Percentiles rank a stretch among this genome's conserved stretches.
Conservation (phyloP, 1,140 invertebrate species). For the Cherax destructor region DNA sequence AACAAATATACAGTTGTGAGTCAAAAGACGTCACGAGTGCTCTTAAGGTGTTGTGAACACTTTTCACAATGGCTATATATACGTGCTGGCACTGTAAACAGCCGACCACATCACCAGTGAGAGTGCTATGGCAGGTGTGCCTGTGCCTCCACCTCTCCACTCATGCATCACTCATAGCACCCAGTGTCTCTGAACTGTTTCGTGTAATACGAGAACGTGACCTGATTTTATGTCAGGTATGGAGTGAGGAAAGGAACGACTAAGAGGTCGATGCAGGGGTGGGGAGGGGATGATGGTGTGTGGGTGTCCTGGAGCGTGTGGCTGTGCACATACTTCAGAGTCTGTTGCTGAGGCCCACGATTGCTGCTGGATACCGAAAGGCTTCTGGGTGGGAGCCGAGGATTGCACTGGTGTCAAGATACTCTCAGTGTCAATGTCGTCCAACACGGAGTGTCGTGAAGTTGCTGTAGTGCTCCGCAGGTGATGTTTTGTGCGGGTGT, state of each 20-base stretch:
- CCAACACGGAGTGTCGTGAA: constrained; percentile 7
- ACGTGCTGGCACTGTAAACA: constrained; percentile 26
- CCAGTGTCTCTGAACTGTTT: not conserved
- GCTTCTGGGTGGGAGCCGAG: not conserved
- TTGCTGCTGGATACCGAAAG: not conserved
- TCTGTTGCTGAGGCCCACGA: not conserved
- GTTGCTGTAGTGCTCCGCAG: not conserved
- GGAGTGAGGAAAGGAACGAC: not conserved
- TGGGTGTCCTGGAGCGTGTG: constrained; percentile 1
- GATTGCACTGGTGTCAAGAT: not conserved
- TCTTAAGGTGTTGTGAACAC: not conserved
- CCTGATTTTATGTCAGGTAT: not conserved
- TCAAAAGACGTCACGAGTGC: not conserved
- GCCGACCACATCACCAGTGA: not conserved
- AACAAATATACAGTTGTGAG: not conserved
- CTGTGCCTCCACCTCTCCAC: not conserved
- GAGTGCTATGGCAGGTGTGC: not conserved
- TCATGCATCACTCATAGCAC: not conserved
- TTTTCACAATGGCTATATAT: not conserved
- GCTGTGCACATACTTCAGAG: constrained; percentile 18
- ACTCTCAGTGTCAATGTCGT: not conserved
- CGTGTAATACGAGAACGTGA: too few species aligned
- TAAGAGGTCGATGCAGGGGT: constrained; percentile 16
- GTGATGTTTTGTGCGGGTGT: constrained; percentile 2
- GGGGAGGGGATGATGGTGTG: constrained; percentile 7